Conservation (phyloP, 2,113 vertebrate genomes). For the Proteles cristata region DNA sequence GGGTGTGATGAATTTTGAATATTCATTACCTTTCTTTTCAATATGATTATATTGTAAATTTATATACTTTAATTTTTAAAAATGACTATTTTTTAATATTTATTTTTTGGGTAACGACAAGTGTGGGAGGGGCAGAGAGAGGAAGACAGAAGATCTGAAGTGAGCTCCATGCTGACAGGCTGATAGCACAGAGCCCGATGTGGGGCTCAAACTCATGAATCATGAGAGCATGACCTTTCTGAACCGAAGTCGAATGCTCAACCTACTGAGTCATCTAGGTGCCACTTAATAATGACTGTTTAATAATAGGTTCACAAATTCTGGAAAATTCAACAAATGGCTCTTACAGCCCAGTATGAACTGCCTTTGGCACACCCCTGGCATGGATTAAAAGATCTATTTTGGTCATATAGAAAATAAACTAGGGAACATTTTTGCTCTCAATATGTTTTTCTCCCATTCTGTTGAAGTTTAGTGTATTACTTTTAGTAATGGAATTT, state of each 20-base stretch:
- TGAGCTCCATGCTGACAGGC: too few species aligned
- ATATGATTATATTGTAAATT: background rate
- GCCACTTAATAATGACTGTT: background rate
- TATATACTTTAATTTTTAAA: conserved; percentile 1
- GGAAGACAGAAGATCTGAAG: too few species aligned
- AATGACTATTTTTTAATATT: background rate
- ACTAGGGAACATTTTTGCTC: background rate
- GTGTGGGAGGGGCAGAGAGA: too few species aligned
- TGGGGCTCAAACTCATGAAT: too few species aligned
- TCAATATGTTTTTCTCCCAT: background rate
- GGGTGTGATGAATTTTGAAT: background rate
- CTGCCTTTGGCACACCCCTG: background rate
- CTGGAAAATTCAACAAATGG: background rate
- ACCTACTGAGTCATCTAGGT: too few species aligned
- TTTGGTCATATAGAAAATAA: background rate
- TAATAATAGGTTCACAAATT: background rate
- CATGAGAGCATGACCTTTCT: too few species aligned
- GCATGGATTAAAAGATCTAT: background rate
- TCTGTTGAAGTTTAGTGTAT: background rate
- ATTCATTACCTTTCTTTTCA: background rate
- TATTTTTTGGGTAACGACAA: too few species aligned
- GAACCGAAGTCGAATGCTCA: too few species aligned
- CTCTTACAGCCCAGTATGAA: background rate
- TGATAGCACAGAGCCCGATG: too few species aligned
- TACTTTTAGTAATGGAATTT: background rate